Percentiles rank a stretch among this genome's conserved stretches.
These are phyloP conservation scores for Basileuterus tristriatus DNA, from an alignment of 2,797 vertebrate species.

Conservation along the genomic window DNA sequence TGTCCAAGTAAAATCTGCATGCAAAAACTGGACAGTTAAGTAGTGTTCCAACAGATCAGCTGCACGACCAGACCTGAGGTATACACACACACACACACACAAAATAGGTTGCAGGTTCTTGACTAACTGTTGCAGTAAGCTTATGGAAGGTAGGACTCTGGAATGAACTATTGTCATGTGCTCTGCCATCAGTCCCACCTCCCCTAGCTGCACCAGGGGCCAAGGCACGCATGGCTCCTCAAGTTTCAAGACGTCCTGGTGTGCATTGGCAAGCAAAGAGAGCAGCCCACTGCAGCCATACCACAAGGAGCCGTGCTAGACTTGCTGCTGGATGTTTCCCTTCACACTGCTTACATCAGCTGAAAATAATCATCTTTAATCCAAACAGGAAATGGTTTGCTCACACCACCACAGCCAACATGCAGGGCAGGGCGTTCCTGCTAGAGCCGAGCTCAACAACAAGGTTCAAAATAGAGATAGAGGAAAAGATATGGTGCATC, in stretches of 20 bases:
- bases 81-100: too few relatives aligned
- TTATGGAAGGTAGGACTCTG: neutral
- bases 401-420: conserved; percentile 61
- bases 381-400: conserved; percentile 75
- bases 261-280: neutral
- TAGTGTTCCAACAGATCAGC: neutral
- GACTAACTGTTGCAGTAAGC: neutral
- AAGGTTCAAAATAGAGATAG: conserved; percentile 61
- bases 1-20: neutral
- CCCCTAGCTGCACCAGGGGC: neutral
- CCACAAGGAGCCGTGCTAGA: conserved; percentile 45
- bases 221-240: neutral
- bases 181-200: neutral
- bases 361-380: conserved; percentile 61
- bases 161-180: neutral
- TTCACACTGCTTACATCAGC: conserved; percentile 10
- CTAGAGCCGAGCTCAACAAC: conserved; percentile 33
- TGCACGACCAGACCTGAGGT: neutral
- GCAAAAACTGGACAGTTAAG: neutral
- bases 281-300: neutral
- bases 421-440: conserved; percentile 56
- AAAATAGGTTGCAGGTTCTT: neutral
- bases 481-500: conserved; percentile 50
- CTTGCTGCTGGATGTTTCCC: conserved; percentile 57
- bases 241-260: neutral